A percentile compares a stretch with the other conserved stretches of the same genome.
Conservation (phyloP, 2,797 vertebrate genomes). For the Eidolon dupreanum region DNA sequence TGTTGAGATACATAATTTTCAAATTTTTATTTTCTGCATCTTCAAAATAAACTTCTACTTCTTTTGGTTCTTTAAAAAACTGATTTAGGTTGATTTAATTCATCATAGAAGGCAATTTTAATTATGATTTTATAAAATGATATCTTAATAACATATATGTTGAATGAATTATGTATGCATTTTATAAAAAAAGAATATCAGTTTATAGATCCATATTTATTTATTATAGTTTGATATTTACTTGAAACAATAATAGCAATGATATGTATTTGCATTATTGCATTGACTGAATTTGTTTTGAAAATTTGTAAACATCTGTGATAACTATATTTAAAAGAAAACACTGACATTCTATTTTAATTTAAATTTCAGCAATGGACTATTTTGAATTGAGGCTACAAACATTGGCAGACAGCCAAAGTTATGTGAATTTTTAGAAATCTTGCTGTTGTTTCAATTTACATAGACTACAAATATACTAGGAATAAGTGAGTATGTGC, state of each 20-base stretch:
- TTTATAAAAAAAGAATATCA: not conserved
- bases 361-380: not conserved
- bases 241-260: not conserved
- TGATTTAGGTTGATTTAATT: not conserved
- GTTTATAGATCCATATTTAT: not conserved
- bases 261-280: not conserved
- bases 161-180: not conserved
- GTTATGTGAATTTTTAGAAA: not conserved
- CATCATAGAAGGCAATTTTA: not conserved
- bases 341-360: not conserved
- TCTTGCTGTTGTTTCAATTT: not conserved
- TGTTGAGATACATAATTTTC: not conserved
- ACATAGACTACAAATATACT: not conserved
- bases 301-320: not conserved
- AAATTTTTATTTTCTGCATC: not conserved
- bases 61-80: not conserved
- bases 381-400: constrained; percentile 5
- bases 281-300: not conserved
- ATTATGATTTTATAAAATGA: not conserved
- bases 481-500: not conserved
- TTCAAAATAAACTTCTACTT: not conserved
- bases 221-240: not conserved
- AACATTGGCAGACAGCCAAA: constrained; percentile 25
- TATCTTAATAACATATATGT: not conserved
- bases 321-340: constrained; percentile 14